Evolutionary conservation across 2,113 vertebrate species (phyloP).

Genomic region (Cebidichthys violaceus): DNA sequence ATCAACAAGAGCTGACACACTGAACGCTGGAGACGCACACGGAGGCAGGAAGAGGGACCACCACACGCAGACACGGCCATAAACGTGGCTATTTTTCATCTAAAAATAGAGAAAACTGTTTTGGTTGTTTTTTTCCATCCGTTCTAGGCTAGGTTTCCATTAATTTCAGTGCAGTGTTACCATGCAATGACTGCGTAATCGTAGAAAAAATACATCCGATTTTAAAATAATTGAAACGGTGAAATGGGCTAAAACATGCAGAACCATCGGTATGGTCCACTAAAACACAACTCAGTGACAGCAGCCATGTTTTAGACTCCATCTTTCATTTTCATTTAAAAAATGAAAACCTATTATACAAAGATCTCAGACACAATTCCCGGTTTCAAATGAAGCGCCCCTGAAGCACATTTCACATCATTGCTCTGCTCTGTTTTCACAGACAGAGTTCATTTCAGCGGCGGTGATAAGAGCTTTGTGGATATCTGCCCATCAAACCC

Average conservation of each 20-base stretch:
- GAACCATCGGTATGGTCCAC: background rate
- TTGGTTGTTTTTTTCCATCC: background rate
- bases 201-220: background rate
- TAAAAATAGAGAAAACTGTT: background rate
- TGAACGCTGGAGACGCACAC: conserved; percentile 59
- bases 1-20: conserved; percentile 75
- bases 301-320: background rate
- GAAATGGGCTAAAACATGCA: background rate
- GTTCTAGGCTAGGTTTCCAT: background rate
- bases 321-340: background rate
- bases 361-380: conserved; percentile 18
- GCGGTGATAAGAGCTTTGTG: conserved; percentile 53
- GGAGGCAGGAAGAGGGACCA: conserved; percentile 71
- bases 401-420: background rate
- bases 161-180: background rate
- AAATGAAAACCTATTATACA: conserved; percentile 11
- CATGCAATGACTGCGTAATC: background rate
- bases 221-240: background rate
- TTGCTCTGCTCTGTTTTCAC: conserved; percentile 43
- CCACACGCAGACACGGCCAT: conserved; percentile 23
- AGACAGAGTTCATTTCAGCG: conserved; percentile 59
- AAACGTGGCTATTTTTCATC: conserved; percentile 10
- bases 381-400: background rate
- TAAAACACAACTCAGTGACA: background rate
- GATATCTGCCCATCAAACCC: conserved; percentile 65